Base-by-base conservation (phyloP, 2,113 vertebrate species). In the Hippoglossus stenolepis region DNA sequence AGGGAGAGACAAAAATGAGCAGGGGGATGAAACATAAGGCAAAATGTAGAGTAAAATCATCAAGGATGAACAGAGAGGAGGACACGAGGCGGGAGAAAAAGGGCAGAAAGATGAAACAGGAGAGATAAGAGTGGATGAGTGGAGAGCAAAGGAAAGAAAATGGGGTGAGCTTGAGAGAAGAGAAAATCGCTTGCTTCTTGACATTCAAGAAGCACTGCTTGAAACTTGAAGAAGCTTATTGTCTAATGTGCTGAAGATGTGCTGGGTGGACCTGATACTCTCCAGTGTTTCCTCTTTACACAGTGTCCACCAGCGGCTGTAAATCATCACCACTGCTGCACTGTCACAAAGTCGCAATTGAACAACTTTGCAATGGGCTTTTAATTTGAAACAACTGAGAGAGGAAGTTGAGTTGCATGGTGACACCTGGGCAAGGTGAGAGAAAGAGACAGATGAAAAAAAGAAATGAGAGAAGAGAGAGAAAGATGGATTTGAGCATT, bases 191-290 rank as follows among this genome's bases (percentile, higher is more conserved):
- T 74, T 66, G 43, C 61, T 75, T 83, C 73, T 83, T 76, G 67
- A 80, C 69, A 80, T 86, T 86, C 83, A 87, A 71, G 64, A 85
- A 77, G 68, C 58, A 51, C 56, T 65, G 84, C 62, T 82, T 80
- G 59, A 73, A 84, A 85, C 79, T 79, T 66, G 70, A 75, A 73
- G 69, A 57, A 75, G 65, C 56, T 73, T 69, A 79, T 78, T 78
- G 73, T 82, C 71, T 73, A 85, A 80, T 72, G 63, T 71, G 49
- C 56, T 74, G 63, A 66, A 71, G 68, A 64, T 67, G 64, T 49
- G 70, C 43, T 75, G 28, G 79, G 54, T 43, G 85, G 79, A 65
- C 60, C 71, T 51, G 35, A 67, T 70, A 56, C 21, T 8, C 8
- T 58, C 26, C 26, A 31, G 14, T 21, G 26, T 20, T 60, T 60